Conservation (phyloP, 2,113 vertebrate genomes). For the Petaurus breviceps region DNA sequence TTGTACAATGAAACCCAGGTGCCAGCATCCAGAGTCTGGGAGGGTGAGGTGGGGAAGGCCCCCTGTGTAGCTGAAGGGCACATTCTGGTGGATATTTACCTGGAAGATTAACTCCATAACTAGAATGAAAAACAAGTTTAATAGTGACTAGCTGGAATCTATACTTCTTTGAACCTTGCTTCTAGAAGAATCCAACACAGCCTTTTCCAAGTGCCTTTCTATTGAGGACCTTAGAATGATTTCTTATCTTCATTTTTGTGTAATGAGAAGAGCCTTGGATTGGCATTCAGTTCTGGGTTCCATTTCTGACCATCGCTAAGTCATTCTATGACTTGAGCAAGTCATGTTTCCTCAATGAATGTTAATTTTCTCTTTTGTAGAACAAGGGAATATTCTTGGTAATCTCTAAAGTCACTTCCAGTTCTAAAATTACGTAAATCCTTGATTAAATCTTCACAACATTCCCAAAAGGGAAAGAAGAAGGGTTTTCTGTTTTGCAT, state of each 20-base stretch:
- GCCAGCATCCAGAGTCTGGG: neutral
- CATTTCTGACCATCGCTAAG: neutral
- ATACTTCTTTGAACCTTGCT: neutral
- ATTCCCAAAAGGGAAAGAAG: neutral
- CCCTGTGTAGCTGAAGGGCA: too few species aligned
- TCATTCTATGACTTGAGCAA: neutral
- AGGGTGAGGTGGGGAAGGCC: too few species aligned
- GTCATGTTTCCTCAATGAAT: neutral
- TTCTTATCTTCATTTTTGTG: neutral
- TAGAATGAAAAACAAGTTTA: too few species aligned
- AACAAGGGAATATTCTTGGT: too few species aligned
- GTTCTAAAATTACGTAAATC: too few species aligned
- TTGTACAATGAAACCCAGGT: neutral
- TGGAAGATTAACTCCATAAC: too few species aligned
- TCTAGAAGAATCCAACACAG: neutral
- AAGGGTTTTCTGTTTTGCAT: slow-evolving; percentile 27
- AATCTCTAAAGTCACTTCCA: too few species aligned
- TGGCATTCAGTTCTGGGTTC: neutral
- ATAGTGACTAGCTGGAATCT: too few species aligned
- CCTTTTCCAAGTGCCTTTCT: neutral
- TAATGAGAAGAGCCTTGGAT: neutral
- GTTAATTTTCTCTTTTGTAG: neutral
- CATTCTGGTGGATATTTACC: too few species aligned
- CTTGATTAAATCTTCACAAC: too few species aligned
- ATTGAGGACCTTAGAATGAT: neutral